phyloP scores from a whole-genome alignment of 2,113 vertebrate genomes.

The Callionymus lyra region DNA sequence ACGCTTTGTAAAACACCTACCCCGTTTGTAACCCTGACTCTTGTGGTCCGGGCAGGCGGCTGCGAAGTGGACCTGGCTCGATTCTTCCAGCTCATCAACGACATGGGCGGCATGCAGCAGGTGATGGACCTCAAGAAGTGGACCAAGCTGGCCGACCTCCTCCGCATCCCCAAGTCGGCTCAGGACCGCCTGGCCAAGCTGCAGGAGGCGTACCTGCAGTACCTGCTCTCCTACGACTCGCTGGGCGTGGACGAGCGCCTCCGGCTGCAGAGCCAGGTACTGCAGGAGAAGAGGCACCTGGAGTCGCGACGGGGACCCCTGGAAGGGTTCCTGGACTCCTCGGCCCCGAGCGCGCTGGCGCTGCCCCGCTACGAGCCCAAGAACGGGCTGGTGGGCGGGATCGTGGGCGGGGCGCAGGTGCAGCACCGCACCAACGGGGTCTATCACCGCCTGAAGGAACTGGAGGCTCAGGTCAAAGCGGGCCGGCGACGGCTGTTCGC shows the following conservation, averaged over 20 bases:
- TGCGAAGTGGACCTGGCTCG: constrained; percentile 97
- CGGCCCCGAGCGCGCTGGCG: constrained; percentile 72
- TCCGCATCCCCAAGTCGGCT: constrained; percentile 93
- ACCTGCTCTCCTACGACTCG: constrained; percentile 94
- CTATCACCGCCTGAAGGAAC: constrained; percentile 73
- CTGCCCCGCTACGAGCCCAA: constrained; percentile 92
- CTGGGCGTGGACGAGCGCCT: constrained; percentile 84
- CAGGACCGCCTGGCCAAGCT: constrained; percentile 98
- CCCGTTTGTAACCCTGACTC: too few relatives aligned
- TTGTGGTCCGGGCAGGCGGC: constrained; percentile 69
- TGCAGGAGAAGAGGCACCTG: constrained; percentile 87
- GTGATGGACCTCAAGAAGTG: constrained; percentile 99
- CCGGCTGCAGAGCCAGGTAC: constrained; percentile 82
- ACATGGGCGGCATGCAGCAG: constrained; percentile 99
- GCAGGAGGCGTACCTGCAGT: constrained; percentile 98
- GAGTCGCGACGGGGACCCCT: constrained; percentile 89
- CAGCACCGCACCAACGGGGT: constrained; percentile 79
- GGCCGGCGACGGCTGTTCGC: constrained; percentile 91
- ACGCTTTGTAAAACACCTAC: too few relatives aligned
- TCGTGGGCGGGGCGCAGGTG: constrained; percentile 41
- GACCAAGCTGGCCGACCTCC: constrained; percentile 94
- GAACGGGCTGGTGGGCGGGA: constrained; percentile 60
- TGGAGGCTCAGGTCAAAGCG: constrained; percentile 80
- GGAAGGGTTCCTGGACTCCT: constrained; percentile 81
- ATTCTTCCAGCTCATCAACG: constrained; percentile 95